These are phyloP conservation scores for Athene noctua DNA, from an alignment of 2,113 vertebrate species.

Conservation along the genomic window DNA sequence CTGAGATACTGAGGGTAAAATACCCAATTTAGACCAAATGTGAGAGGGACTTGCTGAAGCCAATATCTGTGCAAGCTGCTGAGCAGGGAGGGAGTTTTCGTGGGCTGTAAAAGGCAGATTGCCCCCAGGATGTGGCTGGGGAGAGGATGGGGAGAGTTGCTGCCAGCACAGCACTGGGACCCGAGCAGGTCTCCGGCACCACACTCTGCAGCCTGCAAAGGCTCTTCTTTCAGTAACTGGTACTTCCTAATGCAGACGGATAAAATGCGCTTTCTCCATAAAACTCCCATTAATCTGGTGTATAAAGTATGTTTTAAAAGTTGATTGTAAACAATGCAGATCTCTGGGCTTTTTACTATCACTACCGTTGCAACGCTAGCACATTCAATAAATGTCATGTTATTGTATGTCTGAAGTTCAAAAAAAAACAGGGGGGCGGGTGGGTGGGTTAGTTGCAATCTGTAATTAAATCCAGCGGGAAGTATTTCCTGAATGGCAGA, in stretches of 20 bases:
- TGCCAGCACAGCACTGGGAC: not conserved
- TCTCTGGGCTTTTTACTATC: not conserved
- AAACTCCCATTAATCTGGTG: not conserved
- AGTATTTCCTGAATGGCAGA: constrained; percentile 78
- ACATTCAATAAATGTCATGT: constrained; percentile 59
- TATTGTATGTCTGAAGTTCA: constrained; percentile 76
- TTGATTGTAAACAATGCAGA: not conserved
- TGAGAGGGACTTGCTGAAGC: not conserved
- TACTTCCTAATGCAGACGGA: not conserved
- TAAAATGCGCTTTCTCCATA: not conserved
- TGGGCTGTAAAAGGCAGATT: not conserved
- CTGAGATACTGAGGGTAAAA: constrained; percentile 29
- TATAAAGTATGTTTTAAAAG: not conserved
- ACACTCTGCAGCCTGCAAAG: not conserved
- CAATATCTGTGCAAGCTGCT: not conserved
- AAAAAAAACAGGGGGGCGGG: not conserved
- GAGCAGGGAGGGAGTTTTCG: not conserved
- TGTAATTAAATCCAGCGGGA: constrained; percentile 88
- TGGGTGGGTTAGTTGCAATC: constrained; percentile 71
- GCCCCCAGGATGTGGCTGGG: not conserved
- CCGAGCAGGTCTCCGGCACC: not conserved
- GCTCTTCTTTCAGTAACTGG: not conserved
- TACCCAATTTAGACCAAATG: constrained; percentile 45
- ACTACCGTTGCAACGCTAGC: not conserved
- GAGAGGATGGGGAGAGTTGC: not conserved